Evolutionary conservation across 2,888 invertebrate genomes (phyloP).

Genomic region (Gibbula magus): DNA sequence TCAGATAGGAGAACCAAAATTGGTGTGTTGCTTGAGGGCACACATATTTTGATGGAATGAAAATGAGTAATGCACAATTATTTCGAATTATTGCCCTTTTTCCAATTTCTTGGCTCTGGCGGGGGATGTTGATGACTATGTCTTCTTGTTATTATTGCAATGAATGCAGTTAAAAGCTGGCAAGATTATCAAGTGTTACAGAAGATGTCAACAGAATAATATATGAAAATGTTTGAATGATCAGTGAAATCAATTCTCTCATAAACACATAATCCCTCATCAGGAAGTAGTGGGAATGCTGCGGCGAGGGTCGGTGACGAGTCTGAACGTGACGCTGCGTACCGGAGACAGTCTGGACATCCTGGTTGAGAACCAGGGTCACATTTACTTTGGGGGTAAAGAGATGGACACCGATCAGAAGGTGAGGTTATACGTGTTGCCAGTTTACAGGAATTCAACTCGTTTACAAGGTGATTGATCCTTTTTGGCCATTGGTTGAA

Average conservation of each 20-base stretch:
- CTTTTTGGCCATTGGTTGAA: too few species aligned
- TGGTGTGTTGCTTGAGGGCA: too few species aligned
- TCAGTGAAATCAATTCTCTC: too few species aligned
- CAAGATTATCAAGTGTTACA: too few species aligned
- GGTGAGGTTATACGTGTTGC: conserved; percentile 33
- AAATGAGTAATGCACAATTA: too few species aligned
- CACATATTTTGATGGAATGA: too few species aligned
- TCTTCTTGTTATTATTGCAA: neutral
- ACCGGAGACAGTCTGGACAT: conserved; percentile 62
- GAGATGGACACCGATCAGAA: conserved; percentile 54
- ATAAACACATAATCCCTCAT: neutral
- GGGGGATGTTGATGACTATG: too few species aligned
- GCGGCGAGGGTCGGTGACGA: conserved; percentile 40
- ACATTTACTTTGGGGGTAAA: conserved; percentile 71
- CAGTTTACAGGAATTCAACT: neutral
- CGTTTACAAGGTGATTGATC: neutral
- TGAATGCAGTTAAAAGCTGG: too few species aligned
- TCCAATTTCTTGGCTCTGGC: too few species aligned
- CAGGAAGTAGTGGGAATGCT: conserved; percentile 48
- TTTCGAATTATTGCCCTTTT: too few species aligned
- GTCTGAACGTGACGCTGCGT: conserved; percentile 39
- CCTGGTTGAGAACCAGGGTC: conserved; percentile 77
- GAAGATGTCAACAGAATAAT: neutral
- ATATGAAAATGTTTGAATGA: neutral
- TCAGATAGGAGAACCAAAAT: too few species aligned